A percentile compares a stretch with the other conserved stretches of the same genome.
phyloP scores from a whole-genome alignment of 2,113 vertebrate species.

The Butorides virescens region DNA sequence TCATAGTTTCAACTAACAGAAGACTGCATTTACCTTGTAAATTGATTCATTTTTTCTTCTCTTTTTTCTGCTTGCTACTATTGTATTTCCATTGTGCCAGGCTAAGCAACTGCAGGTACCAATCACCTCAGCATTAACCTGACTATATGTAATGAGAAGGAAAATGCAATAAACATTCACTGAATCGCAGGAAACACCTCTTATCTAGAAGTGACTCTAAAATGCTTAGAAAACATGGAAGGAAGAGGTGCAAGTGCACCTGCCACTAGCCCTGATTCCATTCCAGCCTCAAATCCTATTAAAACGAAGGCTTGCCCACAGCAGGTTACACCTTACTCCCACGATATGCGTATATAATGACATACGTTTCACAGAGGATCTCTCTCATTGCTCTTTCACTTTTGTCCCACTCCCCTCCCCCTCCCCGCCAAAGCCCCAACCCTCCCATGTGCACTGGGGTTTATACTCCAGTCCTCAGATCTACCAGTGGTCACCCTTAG shows the following conservation, averaged over 20 bases:
- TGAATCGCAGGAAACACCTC: background rate
- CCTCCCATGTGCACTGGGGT: rapidly evolving
- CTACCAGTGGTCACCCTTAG: background rate
- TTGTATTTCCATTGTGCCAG: background rate
- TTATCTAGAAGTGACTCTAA: background rate
- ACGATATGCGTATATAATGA: rapidly evolving
- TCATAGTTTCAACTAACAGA: background rate
- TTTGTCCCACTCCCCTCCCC: background rate
- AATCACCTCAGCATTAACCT: background rate
- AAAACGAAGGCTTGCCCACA: background rate
- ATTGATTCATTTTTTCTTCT: background rate
- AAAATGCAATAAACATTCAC: background rate
- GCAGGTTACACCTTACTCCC: background rate
- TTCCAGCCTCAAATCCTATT: background rate
- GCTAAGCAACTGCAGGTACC: background rate
- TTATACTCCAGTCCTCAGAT: background rate
- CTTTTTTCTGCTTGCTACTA: background rate
- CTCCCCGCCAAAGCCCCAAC: rapidly evolving
- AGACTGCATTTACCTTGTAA: background rate
- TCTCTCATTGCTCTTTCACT: background rate
- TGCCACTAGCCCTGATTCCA: background rate
- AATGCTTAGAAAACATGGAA: background rate
- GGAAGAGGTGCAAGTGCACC: background rate
- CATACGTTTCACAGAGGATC: background rate
- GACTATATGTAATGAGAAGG: background rate